phyloP scores from a whole-genome alignment of 92 coral and sea anemone genomes.

The Hydrozoanthus gracilis region DNA sequence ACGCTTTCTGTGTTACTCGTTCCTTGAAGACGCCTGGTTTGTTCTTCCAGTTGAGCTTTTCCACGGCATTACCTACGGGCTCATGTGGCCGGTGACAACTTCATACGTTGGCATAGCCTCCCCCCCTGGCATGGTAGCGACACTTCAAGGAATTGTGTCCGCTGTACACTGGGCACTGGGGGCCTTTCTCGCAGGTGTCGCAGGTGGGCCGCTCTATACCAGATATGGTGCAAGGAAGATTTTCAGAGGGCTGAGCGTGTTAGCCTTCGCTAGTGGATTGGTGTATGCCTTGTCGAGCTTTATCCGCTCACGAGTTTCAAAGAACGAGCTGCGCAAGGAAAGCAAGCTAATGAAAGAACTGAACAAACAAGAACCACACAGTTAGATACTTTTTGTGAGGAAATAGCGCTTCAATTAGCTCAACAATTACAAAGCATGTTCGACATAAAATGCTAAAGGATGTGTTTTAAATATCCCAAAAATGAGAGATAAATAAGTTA shows the following conservation, averaged over 20 bases:
- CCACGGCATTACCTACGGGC: conserved; percentile 69
- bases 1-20: conserved; percentile 60
- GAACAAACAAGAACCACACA: neutral
- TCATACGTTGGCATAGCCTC: conserved; percentile 60
- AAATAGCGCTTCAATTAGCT: no score
- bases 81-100: conserved; percentile 69
- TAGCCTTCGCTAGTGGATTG: conserved; percentile 39
- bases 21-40: conserved; percentile 58
- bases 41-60: conserved; percentile 60
- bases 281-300: conserved; percentile 47
- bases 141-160: conserved; percentile 56
- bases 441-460: no score
- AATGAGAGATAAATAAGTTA: no score
- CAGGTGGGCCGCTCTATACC: conserved; percentile 55
- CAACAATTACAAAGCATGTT: no score
- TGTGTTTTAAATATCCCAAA: no score
- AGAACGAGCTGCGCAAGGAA: neutral
- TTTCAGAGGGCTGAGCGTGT: conserved; percentile 51
- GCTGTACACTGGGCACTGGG: conserved; percentile 66
- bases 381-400: no score
- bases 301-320: neutral
- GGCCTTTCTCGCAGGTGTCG: conserved; percentile 58
- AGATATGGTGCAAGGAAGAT: conserved; percentile 55
- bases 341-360: neutral
- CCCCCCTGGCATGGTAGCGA: conserved; percentile 63